Conservation (phyloP, 2,797 vertebrate genomes). For the Lepus oiostolus region DNA sequence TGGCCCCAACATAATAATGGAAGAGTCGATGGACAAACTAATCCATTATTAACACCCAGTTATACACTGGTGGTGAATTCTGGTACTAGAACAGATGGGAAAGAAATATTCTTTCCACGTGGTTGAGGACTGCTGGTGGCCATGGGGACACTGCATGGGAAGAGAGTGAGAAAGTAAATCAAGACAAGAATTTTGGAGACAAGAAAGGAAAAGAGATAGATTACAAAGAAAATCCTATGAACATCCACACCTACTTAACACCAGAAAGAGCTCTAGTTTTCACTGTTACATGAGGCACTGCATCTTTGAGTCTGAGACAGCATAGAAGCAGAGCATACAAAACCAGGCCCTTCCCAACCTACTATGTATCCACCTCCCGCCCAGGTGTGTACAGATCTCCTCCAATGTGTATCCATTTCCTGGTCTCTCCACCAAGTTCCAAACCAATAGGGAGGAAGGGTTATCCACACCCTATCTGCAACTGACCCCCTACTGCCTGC, state of each 20-base stretch:
- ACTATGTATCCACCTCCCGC: too few relatives aligned
- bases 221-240: not conserved
- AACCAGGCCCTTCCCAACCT: too few relatives aligned
- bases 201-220: not conserved
- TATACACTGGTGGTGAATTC: not conserved
- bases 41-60: conserved; percentile 4
- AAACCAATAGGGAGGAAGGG: too few relatives aligned
- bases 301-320: not conserved
- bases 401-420: too few relatives aligned
- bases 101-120: not conserved
- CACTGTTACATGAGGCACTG: not conserved
- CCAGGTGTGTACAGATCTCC: too few relatives aligned
- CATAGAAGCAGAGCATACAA: too few relatives aligned
- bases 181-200: not conserved
- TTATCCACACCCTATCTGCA: too few relatives aligned
- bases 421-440: too few relatives aligned
- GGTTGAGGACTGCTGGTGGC: not conserved
- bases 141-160: not conserved
- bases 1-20: not conserved
- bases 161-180: not conserved
- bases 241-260: not conserved
- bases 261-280: not conserved
- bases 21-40: not conserved
- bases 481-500: too few relatives aligned
- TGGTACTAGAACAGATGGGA: not conserved